Evolutionary conservation across 2,113 vertebrate species (phyloP), one percentile per base, ranked within the genome.

Genomic region (Bubo bubo): DNA sequence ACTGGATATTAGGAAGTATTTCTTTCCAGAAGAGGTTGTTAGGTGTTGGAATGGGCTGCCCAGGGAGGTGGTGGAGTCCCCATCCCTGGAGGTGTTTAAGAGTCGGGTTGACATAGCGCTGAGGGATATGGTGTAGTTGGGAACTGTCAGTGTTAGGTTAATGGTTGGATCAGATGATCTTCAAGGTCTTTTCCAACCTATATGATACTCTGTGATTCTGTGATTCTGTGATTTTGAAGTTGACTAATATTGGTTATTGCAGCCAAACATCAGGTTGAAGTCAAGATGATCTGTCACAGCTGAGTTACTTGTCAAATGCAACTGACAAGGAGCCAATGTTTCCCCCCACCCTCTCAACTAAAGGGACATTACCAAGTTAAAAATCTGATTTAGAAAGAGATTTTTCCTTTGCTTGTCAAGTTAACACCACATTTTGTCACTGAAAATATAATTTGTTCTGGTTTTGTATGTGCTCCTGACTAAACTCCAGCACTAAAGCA

Each of bases 181-280:
- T 37, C 37, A 37, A 37, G 37, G 37, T 37, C 37, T 8, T 8
- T 37, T 37, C 37, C 37, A 37, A 37, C 37, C 37, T 37, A 8
- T 8, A 37, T 37, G 37, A 37, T 37, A 8, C 37, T 37, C 3
- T 37, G 37, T 37, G 37, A 37, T 37, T 39, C 39, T 39, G 5
- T 39, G 39, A 39, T 39, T 39, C 39, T 39, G 39, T 39, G 39
- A 39, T 39, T 39, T 39, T 39, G 91, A 96, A 92, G 77, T 93
- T 96, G 88, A 96, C 95, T 97, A 95, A 94, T 91, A 93, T 73
- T 91, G 79, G 56, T 88, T 80, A 93, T 89, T 95, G 59, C 59
- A 93, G 92, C 77, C 92, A 97, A 92, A 96, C 47, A 37, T 91
- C 93, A 96, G 71, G 43, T 39, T 95, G 97, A 98, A 97, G 83